Evolutionary conservation across 1,140 invertebrate genomes (phyloP), one percentile per base, ranked within the genome.

Genomic region (Araneus ventricosus): DNA sequence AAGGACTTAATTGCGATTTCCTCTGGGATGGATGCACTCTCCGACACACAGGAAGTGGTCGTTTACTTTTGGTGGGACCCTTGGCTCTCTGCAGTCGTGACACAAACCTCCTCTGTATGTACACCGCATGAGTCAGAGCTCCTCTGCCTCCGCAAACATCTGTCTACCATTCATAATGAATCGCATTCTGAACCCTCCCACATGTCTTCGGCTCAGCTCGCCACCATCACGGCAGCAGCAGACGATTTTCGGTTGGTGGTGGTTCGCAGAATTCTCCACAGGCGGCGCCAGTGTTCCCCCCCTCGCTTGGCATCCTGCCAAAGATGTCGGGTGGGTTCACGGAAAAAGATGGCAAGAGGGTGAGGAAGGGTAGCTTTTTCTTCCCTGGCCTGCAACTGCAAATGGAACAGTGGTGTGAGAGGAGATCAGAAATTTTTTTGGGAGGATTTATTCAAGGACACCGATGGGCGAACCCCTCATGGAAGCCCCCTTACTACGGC

Each of bases 101-200:
- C 67, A 52, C 87, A 88, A 24, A 41, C 17, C 34, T 34, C 45
- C 27, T 52, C 67, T 82, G 80, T 79, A 63, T 70, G 27, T 52
- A 37, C 22, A 22, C 59, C 79, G 67, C 2, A 20, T 57, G 20
- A 30, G 34, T 20, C 30, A 79, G 27, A 27, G 24, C 20, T 30
- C 27, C 24, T 41, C 89, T 82, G 75, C 89, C 89, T 90, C 89
- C 89, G 52, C 88, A 89, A 89, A 91, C 90, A 92, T 86, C 90
- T 92, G 90, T 86, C 90, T 86, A 82, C 63, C 90, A 92, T 92
- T 92, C 90, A 92, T 92, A 86, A 92, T 92, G 79, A 61, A 92
- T 45, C 57, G 59, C 24, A 17, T n/a, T 75, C 17, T 20, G 17
- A 79, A 57, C 20, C 79, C 61, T 75, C 82, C 59, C 90, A 86